These are phyloP conservation scores for Xyrichtys novacula DNA, from an alignment of 2,797 vertebrate species.

Conservation along the genomic window DNA sequence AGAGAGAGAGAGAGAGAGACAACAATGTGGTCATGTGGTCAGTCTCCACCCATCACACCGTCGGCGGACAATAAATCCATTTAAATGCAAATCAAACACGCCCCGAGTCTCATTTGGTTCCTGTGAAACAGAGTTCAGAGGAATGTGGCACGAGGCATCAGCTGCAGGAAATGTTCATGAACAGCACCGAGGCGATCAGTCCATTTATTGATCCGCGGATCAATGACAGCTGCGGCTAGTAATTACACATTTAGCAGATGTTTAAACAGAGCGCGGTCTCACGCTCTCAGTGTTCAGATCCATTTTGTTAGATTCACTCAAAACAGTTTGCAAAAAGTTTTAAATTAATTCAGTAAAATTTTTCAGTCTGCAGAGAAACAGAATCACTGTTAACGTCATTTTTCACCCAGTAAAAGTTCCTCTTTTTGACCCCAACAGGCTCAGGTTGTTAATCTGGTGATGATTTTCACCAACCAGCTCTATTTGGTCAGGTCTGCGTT, in stretches of 20 bases:
- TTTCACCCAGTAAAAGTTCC: neutral
- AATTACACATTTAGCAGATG: slow-evolving; percentile 17
- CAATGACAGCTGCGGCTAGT: neutral
- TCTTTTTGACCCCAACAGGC: neutral
- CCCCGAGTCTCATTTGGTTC: slow-evolving; percentile 55
- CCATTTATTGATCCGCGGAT: slow-evolving; percentile 15
- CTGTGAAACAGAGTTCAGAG: slow-evolving; percentile 46
- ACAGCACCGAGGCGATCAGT: neutral
- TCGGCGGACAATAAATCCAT: slow-evolving; percentile 76
- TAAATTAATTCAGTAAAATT: too few species aligned
- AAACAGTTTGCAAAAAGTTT: too few species aligned
- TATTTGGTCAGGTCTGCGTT: too few species aligned
- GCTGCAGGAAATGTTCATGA: slow-evolving; percentile 6
- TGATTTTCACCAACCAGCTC: too few species aligned
- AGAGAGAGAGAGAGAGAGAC: too few species aligned
- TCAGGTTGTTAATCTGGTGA: too few species aligned
- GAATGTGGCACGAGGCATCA: slow-evolving; percentile 54
- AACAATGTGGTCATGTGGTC: slow-evolving; percentile 62
- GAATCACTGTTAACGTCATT: too few species aligned
- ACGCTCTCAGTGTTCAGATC: too few species aligned
- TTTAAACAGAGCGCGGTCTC: slow-evolving; percentile 18
- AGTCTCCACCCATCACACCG: slow-evolving; percentile 61
- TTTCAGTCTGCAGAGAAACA: too few species aligned
- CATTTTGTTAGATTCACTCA: too few species aligned
- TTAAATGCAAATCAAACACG: slow-evolving; percentile 82